phyloP scores from a whole-genome alignment of 2,888 invertebrate genomes.

The Actias luna region DNA sequence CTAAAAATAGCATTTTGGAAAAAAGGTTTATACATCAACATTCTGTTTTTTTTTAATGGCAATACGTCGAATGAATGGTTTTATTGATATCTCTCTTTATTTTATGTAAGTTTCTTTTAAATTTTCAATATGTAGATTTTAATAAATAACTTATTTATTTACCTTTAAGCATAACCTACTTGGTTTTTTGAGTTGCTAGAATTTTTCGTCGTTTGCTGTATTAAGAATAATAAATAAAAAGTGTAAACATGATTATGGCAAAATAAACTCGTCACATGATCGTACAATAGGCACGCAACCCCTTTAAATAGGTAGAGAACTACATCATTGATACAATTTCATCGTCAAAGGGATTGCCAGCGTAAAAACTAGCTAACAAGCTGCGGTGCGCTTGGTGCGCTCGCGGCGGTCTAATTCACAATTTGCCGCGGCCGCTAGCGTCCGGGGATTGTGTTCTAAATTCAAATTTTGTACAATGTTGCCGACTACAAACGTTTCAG shows the following conservation, averaged over 20 bases:
- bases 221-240: neutral
- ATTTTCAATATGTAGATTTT: too few relatives aligned
- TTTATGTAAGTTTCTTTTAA: too few relatives aligned
- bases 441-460: conserved; percentile 67
- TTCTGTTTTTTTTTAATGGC: too few relatives aligned
- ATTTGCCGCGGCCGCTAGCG: conserved; percentile 60
- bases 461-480: conserved; percentile 68
- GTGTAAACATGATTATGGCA: neutral
- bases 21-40: too few relatives aligned
- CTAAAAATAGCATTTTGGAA: too few relatives aligned
- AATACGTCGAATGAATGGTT: too few relatives aligned
- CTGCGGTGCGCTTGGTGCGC: conserved; percentile 53
- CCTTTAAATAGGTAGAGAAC: conserved; percentile 48
- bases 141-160: too few relatives aligned
- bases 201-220: neutral
- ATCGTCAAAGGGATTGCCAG: conserved; percentile 68
- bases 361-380: conserved; percentile 79
- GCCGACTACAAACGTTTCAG: conserved; percentile 57
- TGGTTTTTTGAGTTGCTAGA: too few relatives aligned
- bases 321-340: conserved; percentile 66
- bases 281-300: conserved; percentile 45
- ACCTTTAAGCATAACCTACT: too few relatives aligned
- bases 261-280: conserved; percentile 16
- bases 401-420: conserved; percentile 71
- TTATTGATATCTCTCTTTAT: too few relatives aligned